Evolutionary conservation across 2,888 invertebrate species (phyloP).

Genomic region (Oxycera nigricornis): DNA sequence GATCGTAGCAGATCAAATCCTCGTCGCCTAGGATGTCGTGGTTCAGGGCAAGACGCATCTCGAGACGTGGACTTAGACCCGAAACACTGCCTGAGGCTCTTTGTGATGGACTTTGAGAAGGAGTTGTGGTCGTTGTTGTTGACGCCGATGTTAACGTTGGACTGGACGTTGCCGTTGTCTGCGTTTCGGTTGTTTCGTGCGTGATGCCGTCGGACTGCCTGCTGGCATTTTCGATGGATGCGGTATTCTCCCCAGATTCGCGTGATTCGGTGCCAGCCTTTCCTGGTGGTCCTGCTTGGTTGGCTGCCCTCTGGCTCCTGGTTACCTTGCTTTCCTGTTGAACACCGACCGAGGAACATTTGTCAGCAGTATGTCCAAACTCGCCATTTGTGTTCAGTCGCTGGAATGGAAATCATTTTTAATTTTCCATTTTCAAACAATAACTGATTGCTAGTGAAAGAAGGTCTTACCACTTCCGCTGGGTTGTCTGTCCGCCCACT

Average conservation of each 20-base stretch:
- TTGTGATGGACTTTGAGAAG: constrained; percentile 41
- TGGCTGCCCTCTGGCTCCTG: constrained; percentile 38
- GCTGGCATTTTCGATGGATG: constrained; percentile 20
- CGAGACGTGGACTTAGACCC: constrained; percentile 70
- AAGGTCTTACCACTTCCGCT: constrained; percentile 12
- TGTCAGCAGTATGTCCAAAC: constrained; percentile 63
- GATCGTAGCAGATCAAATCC: constrained; percentile 63
- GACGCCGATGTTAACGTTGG: constrained; percentile 55
- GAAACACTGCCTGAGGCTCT: constrained; percentile 54
- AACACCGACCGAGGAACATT: constrained; percentile 63
- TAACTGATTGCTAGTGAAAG: background rate
- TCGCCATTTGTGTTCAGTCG: constrained; percentile 51
- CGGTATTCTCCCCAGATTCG: constrained; percentile 32
- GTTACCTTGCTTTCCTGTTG: background rate
- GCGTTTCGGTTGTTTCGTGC: constrained; percentile 50
- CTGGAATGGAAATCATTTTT: background rate
- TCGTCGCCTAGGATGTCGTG: constrained; percentile 66
- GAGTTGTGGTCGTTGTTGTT: constrained; percentile 56
- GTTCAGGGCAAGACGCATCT: constrained; percentile 70
- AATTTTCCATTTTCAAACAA: background rate
- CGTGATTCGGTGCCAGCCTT: constrained; percentile 38
- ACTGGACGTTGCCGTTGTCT: constrained; percentile 54
- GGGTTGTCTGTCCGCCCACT: background rate
- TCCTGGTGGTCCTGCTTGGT: constrained; percentile 41
- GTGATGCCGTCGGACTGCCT: constrained; percentile 49